Conservation (phyloP, 2,797 vertebrate species). For the Hydrocynus forskahlii region DNA sequence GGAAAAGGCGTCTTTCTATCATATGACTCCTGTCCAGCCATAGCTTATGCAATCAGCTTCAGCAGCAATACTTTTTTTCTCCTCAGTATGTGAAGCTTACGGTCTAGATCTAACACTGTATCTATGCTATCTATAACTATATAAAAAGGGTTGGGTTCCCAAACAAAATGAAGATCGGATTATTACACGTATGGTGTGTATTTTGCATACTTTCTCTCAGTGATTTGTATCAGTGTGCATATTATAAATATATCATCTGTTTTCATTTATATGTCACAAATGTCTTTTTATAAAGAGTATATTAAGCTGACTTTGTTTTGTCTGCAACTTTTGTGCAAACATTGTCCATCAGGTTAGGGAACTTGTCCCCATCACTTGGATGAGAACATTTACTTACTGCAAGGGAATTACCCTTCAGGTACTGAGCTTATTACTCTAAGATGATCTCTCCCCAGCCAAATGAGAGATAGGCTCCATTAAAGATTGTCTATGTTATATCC, state of each 20-base stretch:
- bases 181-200: constrained; percentile 70
- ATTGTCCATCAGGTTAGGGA: neutral
- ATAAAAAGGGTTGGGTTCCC: constrained; percentile 76
- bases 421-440: neutral
- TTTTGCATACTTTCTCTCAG: constrained; percentile 62
- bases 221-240: constrained; percentile 79
- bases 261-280: constrained; percentile 78
- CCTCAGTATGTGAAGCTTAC: constrained; percentile 77
- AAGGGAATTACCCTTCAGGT: neutral
- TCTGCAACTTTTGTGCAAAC: neutral
- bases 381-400: too few relatives aligned
- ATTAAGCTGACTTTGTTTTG: constrained; percentile 53
- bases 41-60: constrained; percentile 69
- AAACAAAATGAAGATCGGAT: constrained; percentile 86
- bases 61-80: constrained; percentile 61
- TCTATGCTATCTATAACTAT: constrained; percentile 89
- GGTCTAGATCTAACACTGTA: constrained; percentile 90
- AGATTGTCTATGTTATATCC: neutral
- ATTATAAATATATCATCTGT: constrained; percentile 80
- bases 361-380: too few relatives aligned
- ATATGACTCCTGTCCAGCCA: constrained; percentile 59
- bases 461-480: neutral
- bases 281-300: constrained; percentile 72
- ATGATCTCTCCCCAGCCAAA: too few relatives aligned
- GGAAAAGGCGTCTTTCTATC: constrained; percentile 27